Conservation (phyloP, 2,888 invertebrate species). For the Melinaea marsaeus region DNA sequence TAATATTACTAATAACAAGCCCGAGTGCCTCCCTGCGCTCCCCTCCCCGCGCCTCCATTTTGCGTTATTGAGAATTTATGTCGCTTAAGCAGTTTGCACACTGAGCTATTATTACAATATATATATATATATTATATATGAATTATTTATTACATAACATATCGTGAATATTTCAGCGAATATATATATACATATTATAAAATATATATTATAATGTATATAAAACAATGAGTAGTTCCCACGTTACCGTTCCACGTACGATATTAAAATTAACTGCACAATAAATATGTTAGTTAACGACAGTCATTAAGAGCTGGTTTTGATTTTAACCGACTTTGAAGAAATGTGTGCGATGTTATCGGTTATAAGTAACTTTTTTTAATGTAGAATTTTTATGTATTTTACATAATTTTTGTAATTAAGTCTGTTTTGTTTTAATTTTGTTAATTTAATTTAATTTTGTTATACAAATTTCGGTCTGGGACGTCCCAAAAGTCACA, state of each 20-base stretch:
- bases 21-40: constrained; percentile 43
- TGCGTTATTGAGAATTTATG: constrained; percentile 78
- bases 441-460: no score
- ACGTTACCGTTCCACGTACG: constrained; percentile 3
- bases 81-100: constrained; percentile 60
- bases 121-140: not conserved
- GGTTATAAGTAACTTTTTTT: no score
- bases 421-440: no score
- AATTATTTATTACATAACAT: not conserved
- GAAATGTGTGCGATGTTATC: no score
- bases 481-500: no score
- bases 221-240: not conserved
- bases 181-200: no score
- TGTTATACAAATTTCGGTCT: no score
- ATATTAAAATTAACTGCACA: constrained; percentile 1
- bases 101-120: constrained; percentile 2
- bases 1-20: constrained; percentile 4
- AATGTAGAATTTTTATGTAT: no score
- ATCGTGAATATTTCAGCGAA: no score
- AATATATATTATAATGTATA: no score
- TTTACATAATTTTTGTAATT: no score
- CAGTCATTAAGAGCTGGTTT: constrained; percentile 8
- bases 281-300: constrained; percentile 10
- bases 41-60: constrained; percentile 64
- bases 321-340: no score